phyloP scores from a whole-genome alignment of 2,797 vertebrate species.

The Sparus aurata region DNA sequence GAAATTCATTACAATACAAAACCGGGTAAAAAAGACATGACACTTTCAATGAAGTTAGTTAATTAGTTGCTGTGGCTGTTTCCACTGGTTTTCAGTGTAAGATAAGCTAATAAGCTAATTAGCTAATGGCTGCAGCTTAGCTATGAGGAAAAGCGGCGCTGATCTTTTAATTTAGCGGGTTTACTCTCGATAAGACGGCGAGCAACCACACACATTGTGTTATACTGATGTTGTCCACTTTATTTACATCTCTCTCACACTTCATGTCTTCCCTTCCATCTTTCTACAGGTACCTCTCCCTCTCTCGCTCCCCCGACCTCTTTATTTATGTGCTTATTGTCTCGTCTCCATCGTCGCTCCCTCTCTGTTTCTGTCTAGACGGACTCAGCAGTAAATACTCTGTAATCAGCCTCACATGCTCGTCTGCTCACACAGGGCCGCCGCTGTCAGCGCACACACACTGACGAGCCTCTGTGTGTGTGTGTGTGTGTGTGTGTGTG shows the following conservation, averaged over 20 bases:
- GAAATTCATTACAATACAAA: too few species aligned
- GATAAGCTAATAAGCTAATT: neutral
- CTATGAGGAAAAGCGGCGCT: neutral
- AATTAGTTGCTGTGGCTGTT: too few species aligned
- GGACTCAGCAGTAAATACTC: constrained; percentile 58
- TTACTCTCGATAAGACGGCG: neutral
- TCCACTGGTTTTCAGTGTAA: neutral
- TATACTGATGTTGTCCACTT: too few species aligned
- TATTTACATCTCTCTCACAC: too few species aligned
- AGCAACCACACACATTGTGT: neutral
- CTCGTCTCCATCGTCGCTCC: neutral
- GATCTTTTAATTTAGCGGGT: neutral
- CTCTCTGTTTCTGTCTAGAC: constrained; percentile 37
- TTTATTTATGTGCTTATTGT: neutral
- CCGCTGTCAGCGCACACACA: constrained; percentile 49
- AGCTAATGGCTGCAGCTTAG: neutral
- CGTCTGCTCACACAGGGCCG: constrained; percentile 39
- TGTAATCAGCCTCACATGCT: constrained; percentile 66
- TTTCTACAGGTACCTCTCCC: neutral
- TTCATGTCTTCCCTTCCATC: neutral
- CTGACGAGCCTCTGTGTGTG: constrained; percentile 26
- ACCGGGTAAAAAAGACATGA: too few species aligned
- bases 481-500: constrained; percentile 25
- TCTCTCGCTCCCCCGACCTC: neutral
- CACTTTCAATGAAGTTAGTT: too few species aligned